Percentiles rank a stretch among this genome's conserved stretches.
These are phyloP conservation scores for Hyposoter dolosus DNA, from an alignment of 2,888 invertebrate genomes.

Conservation along the genomic window DNA sequence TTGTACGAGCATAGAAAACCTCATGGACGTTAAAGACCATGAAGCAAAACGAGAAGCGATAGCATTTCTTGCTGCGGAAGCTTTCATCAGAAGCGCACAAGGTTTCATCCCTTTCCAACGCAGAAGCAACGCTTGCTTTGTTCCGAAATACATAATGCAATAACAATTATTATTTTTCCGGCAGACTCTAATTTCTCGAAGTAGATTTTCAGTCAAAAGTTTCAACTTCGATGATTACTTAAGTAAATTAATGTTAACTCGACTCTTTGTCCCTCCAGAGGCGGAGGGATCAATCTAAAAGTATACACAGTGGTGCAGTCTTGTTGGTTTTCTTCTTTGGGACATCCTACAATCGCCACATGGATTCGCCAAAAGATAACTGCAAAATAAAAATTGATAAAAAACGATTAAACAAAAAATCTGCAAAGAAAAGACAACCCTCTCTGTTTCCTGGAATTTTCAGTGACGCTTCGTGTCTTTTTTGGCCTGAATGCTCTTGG, in stretches of 20 bases:
- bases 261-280: background rate
- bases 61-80: background rate
- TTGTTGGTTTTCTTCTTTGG: background rate
- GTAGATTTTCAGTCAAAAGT: background rate
- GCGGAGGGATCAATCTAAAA: background rate
- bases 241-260: background rate
- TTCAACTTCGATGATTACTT: background rate
- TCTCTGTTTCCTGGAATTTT: background rate
- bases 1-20: background rate
- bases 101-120: background rate
- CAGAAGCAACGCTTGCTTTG: background rate
- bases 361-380: conserved; percentile 45
- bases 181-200: background rate
- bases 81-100: background rate
- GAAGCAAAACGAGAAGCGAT: background rate
- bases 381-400: conserved; percentile 20
- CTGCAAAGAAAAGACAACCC: background rate
- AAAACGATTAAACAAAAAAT: background rate
- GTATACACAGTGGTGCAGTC: background rate
- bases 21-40: background rate
- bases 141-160: background rate
- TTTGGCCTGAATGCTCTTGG: background rate
- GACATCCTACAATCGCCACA: conserved; percentile 47
- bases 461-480: background rate
- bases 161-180: background rate